A percentile compares a stretch with the other conserved stretches of the same genome.
phyloP scores from a whole-genome alignment of 1,140 invertebrate genomes.

The Hyposmocoma kahamanoa region DNA sequence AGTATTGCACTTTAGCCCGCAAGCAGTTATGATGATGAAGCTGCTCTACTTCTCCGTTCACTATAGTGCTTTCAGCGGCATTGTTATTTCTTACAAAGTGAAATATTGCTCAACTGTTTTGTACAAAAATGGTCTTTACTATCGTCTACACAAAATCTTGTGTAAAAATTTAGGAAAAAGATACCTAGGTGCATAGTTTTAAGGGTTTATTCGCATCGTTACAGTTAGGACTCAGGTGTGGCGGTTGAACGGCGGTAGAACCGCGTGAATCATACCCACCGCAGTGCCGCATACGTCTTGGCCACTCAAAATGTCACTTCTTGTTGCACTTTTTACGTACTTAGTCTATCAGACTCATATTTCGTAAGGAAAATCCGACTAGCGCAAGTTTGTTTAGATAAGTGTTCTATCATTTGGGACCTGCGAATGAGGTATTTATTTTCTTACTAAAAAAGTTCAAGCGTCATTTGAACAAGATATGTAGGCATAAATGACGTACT shows the following conservation, averaged over 20 bases:
- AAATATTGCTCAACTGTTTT: conserved; percentile 44
- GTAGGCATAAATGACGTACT: too few species aligned
- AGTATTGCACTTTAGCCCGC: too few species aligned
- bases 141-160: too few species aligned
- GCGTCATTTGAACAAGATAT: too few species aligned
- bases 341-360: conserved; percentile 12
- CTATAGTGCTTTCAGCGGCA: conserved; percentile 45
- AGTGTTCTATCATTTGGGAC: too few species aligned
- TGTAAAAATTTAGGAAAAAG: too few species aligned
- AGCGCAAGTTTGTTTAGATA: too few species aligned
- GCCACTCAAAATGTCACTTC: conserved; percentile 42
- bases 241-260: conserved; percentile 22
- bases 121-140: background rate
- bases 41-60: conserved; percentile 37
- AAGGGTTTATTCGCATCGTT: background rate
- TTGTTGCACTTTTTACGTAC: conserved; percentile 46
- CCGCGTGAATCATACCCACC: conserved; percentile 54
- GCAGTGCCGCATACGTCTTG: conserved; percentile 53
- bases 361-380: too few species aligned
- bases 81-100: conserved; percentile 61
- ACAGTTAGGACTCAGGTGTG: conserved; percentile 33
- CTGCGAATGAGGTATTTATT: too few species aligned
- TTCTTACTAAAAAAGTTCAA: too few species aligned
- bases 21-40: conserved; percentile 43
- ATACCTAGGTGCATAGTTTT: too few species aligned